Base-by-base conservation (phyloP, 2,113 vertebrate genomes). In the Elephantulus edwardii region DNA sequence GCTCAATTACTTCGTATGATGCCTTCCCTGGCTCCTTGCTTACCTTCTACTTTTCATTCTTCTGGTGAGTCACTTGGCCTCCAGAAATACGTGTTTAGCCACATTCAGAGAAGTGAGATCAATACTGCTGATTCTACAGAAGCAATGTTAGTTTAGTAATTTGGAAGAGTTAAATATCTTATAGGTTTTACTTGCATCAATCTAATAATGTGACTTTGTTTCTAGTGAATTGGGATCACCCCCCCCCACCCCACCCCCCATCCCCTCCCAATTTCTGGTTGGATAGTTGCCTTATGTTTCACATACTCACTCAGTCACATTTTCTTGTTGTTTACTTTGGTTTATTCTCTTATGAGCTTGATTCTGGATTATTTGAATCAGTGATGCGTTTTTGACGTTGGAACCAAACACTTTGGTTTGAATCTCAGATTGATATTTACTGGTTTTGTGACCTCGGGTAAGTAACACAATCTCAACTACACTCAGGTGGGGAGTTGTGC, bases 1-100 rank as follows among this genome's bases (percentile, higher is more conserved):
- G 75, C 28, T 91, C 84, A 84, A 2, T 93, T 84, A 66, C 35
- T 56, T 89, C 54, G 76, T 62, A 11, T n/a, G 84, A 68, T 48
- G 58, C 28, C 46, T 86, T 48, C 10, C 11, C 33, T 77, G 48
- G 1, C 14, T 81, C 35, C 38, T n/a, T 70, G 9, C 35, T 22
- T 60, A 56, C 52, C 42, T 88, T 91, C 24, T 54, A 9, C 35
- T 66, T 50, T 42, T 88, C 24, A 91, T 80, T 60, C 50, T n/a
- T 77, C 86, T 78, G 24, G 72, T 89, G 56, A 70, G 35, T 72
- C 44, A 48, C 40, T 56, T 40, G 86, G 44, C 16, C 78, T 17
- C 76, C 46, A 79, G 56, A 83, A 24, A 42, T 28, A 62, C 26
- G 56, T 40, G 30, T 4, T 38, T 66, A 56, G 30, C 26, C 24